phyloP scores from a whole-genome alignment of 2,113 vertebrate species.

The Pundamilia nyererei region DNA sequence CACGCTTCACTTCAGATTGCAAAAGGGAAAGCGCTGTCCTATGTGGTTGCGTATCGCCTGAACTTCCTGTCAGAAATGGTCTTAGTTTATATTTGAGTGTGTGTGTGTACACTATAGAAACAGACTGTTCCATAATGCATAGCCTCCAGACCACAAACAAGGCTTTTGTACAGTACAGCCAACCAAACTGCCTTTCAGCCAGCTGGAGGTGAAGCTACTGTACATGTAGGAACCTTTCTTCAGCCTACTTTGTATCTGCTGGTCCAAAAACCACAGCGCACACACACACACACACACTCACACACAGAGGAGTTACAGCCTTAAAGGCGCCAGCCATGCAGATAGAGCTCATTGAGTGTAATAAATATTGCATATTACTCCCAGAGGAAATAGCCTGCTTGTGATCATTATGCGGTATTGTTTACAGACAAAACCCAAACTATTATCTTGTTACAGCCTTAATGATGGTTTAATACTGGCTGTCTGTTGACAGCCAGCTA shows the following conservation, averaged over 20 bases:
- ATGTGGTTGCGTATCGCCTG: conserved; percentile 2
- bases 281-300: background rate
- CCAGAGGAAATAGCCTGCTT: background rate
- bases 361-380: conserved; percentile 46
- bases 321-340: conserved; percentile 18
- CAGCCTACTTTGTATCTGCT: background rate
- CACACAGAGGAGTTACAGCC: conserved; percentile 6
- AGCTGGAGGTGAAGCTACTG: conserved; percentile 8
- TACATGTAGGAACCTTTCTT: conserved; percentile 15
- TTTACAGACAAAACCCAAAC: conserved; percentile 36
- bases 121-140: conserved; percentile 19
- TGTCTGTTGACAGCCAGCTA: background rate
- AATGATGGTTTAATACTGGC: background rate
- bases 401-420: conserved; percentile 23
- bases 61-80: conserved; percentile 39
- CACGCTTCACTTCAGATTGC: conserved; percentile 18
- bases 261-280: conserved; percentile 9
- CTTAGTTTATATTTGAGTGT: background rate
- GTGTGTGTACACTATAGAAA: background rate
- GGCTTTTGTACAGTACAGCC: background rate
- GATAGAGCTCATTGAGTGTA: background rate
- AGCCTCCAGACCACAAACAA: conserved; percentile 17
- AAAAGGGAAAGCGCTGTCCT: conserved; percentile 26
- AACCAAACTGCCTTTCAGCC: background rate
- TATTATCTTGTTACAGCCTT: conserved; percentile 4